Evolutionary conservation across 2,888 invertebrate species (phyloP), one percentile per base, ranked within the genome.

Genomic region (Cataglyphis cursor): DNA sequence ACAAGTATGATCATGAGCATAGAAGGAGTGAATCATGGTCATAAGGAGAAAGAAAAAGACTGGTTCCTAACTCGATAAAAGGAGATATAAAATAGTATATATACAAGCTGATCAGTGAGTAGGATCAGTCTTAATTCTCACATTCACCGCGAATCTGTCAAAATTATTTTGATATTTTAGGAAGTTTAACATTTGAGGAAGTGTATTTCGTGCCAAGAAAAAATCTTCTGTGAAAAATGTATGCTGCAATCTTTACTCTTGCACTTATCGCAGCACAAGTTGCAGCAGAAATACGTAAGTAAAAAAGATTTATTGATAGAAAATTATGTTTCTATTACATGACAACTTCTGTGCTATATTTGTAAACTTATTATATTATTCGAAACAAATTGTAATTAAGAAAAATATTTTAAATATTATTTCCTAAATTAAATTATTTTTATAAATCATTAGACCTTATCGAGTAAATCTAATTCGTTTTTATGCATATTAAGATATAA

Each of bases 241-340:
- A 54, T 10, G 15, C 10, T 54, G 1, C 21, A 15, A 38, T 35
- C 35, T 54, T 54, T 38, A 21, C 4, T 10, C 38, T 72, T 18
- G 35, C 6, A 9, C 2, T 72, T 54, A 10, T 54, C 21, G 35
- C 6, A 15, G 5, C 18, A 38, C 10, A 54, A 38, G 10, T 24
- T 70, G 8, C 21, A 3, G 54, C 70, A 9, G 35, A 54, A 72
- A 38, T 72, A 54, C 70, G 70, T 72, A 10, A 72, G 35, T 72
- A 72, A 72, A 54, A 24, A 15, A 54, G 0, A 54, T 35, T 51
- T 35, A 6, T 41, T 4, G 31, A 31, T 6, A 31, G 6, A 31
- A 6, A 6, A 31, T 31, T 31, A 31, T 31, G 10, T 62, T 62
- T 65, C 15, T 64, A 35, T 12, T 64, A 41, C 12, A 12, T 4